Evolutionary conservation across 2,113 vertebrate species (phyloP).

Genomic region (Arenaria interpres): DNA sequence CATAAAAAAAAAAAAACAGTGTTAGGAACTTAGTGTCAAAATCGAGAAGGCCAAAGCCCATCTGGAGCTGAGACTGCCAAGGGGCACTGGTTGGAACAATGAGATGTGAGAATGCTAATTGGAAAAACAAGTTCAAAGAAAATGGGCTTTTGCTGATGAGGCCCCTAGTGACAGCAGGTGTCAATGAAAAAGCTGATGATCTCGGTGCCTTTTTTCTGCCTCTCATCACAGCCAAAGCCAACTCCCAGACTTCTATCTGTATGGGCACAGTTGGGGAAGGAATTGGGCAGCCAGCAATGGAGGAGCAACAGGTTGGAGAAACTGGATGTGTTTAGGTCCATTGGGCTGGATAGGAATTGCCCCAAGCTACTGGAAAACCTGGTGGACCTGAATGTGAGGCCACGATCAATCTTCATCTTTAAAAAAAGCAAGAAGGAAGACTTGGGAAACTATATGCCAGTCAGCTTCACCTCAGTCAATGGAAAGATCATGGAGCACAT

Average conservation of each 20-base stretch:
- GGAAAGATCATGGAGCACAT: not conserved
- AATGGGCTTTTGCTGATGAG: not conserved
- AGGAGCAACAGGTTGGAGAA: not conserved
- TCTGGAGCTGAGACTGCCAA: not conserved
- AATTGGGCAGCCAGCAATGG: not conserved
- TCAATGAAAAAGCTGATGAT: not conserved
- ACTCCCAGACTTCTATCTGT: not conserved
- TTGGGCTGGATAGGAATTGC: not conserved
- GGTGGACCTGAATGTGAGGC: not conserved
- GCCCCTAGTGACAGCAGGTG: not conserved
- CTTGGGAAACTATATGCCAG: not conserved
- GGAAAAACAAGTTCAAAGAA: not conserved
- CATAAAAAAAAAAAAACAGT: not conserved
- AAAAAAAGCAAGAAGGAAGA: not conserved
- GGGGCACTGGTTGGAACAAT: not conserved
- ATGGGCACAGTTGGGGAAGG: rapidly evolving
- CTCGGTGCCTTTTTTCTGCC: not conserved
- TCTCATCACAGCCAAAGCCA: not conserved
- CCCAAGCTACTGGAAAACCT: not conserved
- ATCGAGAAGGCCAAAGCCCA: not conserved
- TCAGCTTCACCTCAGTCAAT: not conserved
- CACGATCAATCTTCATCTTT: not conserved
- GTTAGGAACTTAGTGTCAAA: not conserved
- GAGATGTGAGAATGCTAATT: not conserved
- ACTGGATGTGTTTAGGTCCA: not conserved